Conservation (phyloP, 2,113 vertebrate species). For the Podiceps cristatus region DNA sequence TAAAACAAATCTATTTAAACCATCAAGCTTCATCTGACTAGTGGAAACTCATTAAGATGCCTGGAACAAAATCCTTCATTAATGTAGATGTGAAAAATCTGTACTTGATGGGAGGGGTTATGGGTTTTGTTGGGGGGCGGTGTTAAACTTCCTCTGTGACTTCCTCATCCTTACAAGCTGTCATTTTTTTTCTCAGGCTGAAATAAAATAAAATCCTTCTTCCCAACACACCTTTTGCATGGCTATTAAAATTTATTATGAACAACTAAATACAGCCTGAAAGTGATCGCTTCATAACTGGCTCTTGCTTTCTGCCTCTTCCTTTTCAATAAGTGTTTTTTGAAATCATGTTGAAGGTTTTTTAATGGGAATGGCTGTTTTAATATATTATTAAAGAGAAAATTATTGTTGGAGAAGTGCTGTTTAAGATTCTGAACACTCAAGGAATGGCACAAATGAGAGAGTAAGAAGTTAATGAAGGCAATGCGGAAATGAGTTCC, state of each 20-base stretch:
- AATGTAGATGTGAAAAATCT: not conserved
- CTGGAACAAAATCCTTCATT: not conserved
- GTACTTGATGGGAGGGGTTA: not conserved
- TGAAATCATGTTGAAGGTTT: not conserved
- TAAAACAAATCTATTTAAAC: not conserved
- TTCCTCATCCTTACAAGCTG: not conserved
- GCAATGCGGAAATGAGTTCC: not conserved
- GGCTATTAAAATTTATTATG: not conserved
- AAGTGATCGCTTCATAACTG: not conserved
- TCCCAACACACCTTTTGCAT: not conserved
- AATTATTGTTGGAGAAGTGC: not conserved
- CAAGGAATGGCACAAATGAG: not conserved
- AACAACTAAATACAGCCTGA: not conserved
- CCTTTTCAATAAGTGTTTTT: not conserved
- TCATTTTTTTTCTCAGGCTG: not conserved
- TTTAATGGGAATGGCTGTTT: not conserved
- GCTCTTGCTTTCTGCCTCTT: not conserved
- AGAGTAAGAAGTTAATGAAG: not conserved
- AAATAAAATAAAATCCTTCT: not conserved
- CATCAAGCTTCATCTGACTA: not conserved
- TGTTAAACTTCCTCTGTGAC: fast-evolving
- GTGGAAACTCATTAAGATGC: not conserved
- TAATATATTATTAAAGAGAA: not conserved
- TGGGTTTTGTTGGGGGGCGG: not conserved
- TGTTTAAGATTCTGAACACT: not conserved